A percentile compares a stretch with the other conserved stretches of the same genome.
Conservation (phyloP, 2,797 vertebrate species). For the Neosilurus hyrtlii region DNA sequence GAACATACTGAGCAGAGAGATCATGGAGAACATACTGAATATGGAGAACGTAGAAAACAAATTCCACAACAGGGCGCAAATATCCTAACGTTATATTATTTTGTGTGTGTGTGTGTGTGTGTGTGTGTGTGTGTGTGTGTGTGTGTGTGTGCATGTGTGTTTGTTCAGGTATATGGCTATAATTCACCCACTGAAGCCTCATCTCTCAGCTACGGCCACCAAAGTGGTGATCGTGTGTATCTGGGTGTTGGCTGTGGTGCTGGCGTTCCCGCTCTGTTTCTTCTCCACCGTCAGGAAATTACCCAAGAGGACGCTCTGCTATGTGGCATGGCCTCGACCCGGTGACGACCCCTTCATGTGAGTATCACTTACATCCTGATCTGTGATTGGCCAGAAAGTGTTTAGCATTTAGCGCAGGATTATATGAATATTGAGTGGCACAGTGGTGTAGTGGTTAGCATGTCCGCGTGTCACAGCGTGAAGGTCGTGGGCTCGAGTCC, state of each 20-base stretch:
- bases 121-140: background rate
- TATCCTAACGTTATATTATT: background rate
- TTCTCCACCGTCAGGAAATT: slow-evolving; percentile 83
- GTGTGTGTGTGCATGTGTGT: slow-evolving; percentile 24
- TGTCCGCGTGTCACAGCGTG: too few relatives aligned
- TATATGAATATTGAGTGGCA: background rate
- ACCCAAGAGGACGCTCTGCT: slow-evolving; percentile 87
- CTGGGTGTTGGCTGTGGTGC: slow-evolving; percentile 90
- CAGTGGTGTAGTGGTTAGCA: too few relatives aligned
- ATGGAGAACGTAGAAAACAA: too few relatives aligned
- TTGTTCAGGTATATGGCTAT: slow-evolving; percentile 92
- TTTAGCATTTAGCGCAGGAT: background rate
- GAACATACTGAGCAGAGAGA: too few relatives aligned
- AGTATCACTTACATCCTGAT: slow-evolving; percentile 59
- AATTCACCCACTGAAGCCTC: slow-evolving; percentile 93
- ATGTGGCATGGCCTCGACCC: slow-evolving; percentile 87
- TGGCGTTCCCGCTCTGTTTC: slow-evolving; percentile 93
- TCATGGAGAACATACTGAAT: too few relatives aligned
- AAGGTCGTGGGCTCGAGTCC: too few relatives aligned
- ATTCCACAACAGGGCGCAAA: background rate
- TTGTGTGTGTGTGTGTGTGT: background rate
- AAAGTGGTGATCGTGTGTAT: slow-evolving; percentile 89
- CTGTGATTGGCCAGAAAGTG: background rate
- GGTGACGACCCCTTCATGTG: slow-evolving; percentile 85
- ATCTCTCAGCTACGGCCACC: slow-evolving; percentile 89